These are phyloP conservation scores for Odontamblyopus lacepedii DNA, from an alignment of 2,797 vertebrate genomes.

Conservation along the genomic window DNA sequence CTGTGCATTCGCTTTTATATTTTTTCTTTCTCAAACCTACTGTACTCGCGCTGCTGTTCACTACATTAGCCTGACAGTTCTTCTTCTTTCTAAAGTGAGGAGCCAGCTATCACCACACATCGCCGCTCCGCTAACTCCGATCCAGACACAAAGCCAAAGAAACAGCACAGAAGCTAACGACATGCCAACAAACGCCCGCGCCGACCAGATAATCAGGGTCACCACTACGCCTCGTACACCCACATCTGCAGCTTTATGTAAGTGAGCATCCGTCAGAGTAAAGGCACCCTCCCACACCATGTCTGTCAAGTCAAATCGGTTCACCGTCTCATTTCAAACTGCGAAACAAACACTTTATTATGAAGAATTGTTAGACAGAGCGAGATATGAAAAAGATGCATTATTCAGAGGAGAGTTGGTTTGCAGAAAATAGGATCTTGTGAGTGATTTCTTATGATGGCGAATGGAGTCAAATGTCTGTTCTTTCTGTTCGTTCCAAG, in stretches of 20 bases:
- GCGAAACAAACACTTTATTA: not conserved
- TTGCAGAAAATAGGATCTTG: no score
- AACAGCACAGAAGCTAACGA: conserved; percentile 39
- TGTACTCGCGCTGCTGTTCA: conserved; percentile 32
- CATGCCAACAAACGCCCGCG: conserved; percentile 34
- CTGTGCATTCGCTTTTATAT: no score
- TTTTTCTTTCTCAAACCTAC: no score
- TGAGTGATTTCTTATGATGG: no score
- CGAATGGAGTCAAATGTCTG: not conserved
- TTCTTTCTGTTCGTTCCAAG: not conserved
- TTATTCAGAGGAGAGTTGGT: not conserved
- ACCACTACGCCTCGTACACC: conserved; percentile 55
- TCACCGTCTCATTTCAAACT: not conserved
- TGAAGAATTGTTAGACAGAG: not conserved
- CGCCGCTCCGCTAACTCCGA: conserved; percentile 56
- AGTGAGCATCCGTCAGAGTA: conserved; percentile 42
- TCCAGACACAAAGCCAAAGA: conserved; percentile 52
- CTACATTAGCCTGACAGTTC: conserved; percentile 73
- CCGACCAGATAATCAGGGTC: conserved; percentile 45
- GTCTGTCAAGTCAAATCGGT: not conserved
- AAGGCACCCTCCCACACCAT: conserved; percentile 32
- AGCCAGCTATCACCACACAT: conserved; percentile 45
- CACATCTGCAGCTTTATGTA: conserved; percentile 50
- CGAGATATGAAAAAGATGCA: not conserved
- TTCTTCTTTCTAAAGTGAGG: conserved; percentile 73